These are phyloP conservation scores for Notodromas monacha DNA, from an alignment of 2,888 invertebrate genomes.

Conservation along the genomic window DNA sequence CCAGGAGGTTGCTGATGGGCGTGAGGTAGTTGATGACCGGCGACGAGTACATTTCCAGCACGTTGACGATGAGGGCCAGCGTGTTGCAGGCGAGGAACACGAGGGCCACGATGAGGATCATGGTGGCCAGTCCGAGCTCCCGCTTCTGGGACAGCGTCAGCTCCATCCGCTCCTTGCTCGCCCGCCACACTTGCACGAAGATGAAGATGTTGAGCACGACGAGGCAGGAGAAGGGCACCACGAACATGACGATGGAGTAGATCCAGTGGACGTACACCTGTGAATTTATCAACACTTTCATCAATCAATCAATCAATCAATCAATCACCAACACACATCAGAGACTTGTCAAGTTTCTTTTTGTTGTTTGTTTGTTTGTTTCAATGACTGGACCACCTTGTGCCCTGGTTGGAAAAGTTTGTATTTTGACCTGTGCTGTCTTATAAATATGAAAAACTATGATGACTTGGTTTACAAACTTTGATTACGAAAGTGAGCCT, in stretches of 20 bases:
- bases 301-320: too few relatives aligned
- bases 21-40: slow-evolving; percentile 22
- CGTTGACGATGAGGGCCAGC: slow-evolving; percentile 48
- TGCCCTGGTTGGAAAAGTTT: too few relatives aligned
- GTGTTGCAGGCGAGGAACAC: slow-evolving; percentile 80
- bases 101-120: slow-evolving; percentile 71
- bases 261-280: slow-evolving; percentile 73
- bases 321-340: too few relatives aligned
- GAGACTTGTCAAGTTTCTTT: too few relatives aligned
- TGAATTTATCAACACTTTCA: too few relatives aligned
- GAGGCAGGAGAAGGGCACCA: slow-evolving; percentile 57
- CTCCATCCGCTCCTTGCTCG: slow-evolving; percentile 15
- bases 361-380: too few relatives aligned
- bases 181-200: slow-evolving; percentile 32
- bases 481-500: too few relatives aligned
- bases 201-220: slow-evolving; percentile 68
- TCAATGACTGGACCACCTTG: too few relatives aligned
- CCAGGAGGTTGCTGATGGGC: slow-evolving; percentile 44
- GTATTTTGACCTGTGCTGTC: too few relatives aligned
- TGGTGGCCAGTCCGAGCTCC: slow-evolving; percentile 72
- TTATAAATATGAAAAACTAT: too few relatives aligned
- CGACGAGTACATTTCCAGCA: slow-evolving; percentile 42
- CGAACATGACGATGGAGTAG: slow-evolving; percentile 71
- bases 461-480: too few relatives aligned
- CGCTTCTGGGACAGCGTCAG: slow-evolving; percentile 59